A percentile compares a stretch with the other conserved stretches of the same genome.
Evolutionary conservation across 2,113 vertebrate genomes (phyloP).

Genomic region (Pseudolaguvia tuberculata): DNA sequence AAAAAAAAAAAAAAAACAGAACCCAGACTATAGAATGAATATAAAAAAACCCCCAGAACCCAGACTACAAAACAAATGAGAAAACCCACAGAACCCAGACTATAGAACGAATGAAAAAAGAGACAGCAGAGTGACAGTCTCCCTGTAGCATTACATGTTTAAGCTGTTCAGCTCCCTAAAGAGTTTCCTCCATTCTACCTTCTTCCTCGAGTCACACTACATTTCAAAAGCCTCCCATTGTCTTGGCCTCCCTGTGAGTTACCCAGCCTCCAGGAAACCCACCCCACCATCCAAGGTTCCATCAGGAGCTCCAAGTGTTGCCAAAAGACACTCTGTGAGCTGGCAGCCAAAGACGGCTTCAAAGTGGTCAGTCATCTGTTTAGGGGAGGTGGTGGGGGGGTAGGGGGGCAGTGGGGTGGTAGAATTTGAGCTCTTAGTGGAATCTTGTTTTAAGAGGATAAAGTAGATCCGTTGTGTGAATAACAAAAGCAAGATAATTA

Average conservation of each 20-base stretch:
- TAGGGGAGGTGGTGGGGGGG: constrained; percentile 19
- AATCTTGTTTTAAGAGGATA: constrained; percentile 48
- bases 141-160: constrained; percentile 12
- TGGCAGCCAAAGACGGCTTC: constrained; percentile 26
- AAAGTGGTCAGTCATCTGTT: constrained; percentile 32
- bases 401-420: too few species aligned
- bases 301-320: constrained; percentile 29
- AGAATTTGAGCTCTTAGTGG: constrained; percentile 42
- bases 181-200: constrained; percentile 25
- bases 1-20: too few species aligned
- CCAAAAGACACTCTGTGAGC: constrained; percentile 30
- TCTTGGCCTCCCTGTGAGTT: constrained; percentile 47
- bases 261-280: constrained; percentile 25
- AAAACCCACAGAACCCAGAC: not conserved
- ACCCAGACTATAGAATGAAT: too few species aligned
- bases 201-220: constrained; percentile 22
- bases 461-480: constrained; percentile 53
- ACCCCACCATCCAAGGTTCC: constrained; percentile 28
- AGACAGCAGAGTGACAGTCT: not conserved
- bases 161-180: constrained; percentile 14
- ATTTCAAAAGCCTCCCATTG: constrained; percentile 61
- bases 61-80: too few species aligned
- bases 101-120: constrained; percentile 6
- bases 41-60: too few species aligned
- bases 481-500: constrained; percentile 61